Evolutionary conservation across 2,888 invertebrate species (phyloP).

Genomic region (Neria commutata): DNA sequence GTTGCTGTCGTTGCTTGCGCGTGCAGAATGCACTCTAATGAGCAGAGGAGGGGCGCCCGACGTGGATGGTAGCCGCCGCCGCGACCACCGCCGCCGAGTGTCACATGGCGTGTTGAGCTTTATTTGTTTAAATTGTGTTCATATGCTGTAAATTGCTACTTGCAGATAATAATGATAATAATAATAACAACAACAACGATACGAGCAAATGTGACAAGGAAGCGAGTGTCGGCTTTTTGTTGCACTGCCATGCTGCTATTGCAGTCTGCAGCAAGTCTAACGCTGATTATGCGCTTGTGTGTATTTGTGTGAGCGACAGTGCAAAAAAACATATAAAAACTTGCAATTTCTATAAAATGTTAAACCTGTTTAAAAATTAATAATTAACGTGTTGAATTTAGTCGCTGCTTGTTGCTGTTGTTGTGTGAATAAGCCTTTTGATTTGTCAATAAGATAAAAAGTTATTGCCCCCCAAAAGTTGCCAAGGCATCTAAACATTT

Average conservation of each 20-base stretch:
- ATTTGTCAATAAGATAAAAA: conserved; percentile 62
- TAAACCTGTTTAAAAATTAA: conserved; percentile 15
- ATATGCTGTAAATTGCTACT: conserved; percentile 47
- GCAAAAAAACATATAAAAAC: neutral
- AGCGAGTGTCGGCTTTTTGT: conserved; percentile 2
- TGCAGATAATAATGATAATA: conserved; percentile 40
- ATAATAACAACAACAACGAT: conserved; percentile 17
- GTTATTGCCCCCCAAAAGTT: too few relatives aligned
- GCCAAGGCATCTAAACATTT: neutral
- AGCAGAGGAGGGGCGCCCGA: neutral
- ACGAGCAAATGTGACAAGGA: conserved; percentile 16
- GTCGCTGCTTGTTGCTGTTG: conserved; percentile 33
- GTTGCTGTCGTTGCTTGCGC: neutral
- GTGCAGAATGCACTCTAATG: too few relatives aligned
- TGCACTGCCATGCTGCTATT: neutral
- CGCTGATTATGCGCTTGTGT: too few relatives aligned
- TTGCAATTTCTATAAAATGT: neutral
- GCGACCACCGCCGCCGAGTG: too few relatives aligned
- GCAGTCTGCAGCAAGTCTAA: too few relatives aligned
- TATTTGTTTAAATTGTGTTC: conserved; percentile 51
- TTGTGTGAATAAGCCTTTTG: conserved; percentile 62
- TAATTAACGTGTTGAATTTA: conserved; percentile 19
- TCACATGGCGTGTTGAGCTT: conserved; percentile 44
- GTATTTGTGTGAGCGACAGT: neutral
- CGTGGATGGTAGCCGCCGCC: too few relatives aligned